These are phyloP conservation scores for Amphipyra berbera DNA, from an alignment of 2,888 invertebrate genomes.

Conservation along the genomic window DNA sequence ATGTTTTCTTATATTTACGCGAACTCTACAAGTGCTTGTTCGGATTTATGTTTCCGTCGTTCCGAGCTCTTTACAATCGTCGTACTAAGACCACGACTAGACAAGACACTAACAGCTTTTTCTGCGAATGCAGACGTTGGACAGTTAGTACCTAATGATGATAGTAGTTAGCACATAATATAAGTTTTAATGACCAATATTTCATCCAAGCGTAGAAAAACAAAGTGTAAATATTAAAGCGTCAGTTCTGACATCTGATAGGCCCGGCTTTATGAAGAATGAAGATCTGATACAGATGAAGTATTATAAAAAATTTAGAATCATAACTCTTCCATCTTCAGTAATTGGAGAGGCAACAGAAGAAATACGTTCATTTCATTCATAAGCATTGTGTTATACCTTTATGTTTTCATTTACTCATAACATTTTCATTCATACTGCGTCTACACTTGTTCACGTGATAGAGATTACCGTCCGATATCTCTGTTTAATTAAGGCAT, in stretches of 20 bases:
- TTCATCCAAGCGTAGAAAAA: slow-evolving; percentile 45
- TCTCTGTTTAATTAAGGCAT: slow-evolving; percentile 17
- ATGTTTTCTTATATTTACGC: slow-evolving; percentile 32
- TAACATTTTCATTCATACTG: slow-evolving; percentile 10
- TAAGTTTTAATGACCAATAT: slow-evolving; percentile 49
- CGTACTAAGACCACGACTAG: slow-evolving; percentile 12
- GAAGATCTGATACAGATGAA: slow-evolving; percentile 21
- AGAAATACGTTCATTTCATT: slow-evolving; percentile 31
- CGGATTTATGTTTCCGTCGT: slow-evolving; percentile 36
- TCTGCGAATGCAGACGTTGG: slow-evolving; percentile 44
- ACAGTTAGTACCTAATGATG: slow-evolving; percentile 43
- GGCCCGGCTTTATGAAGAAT: slow-evolving; percentile 27
- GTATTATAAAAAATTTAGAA: slow-evolving; percentile 23
- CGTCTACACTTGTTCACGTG: slow-evolving; percentile 9
- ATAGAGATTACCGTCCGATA: too few relatives aligned
- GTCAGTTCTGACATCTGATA: slow-evolving; percentile 42
- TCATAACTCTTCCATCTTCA: slow-evolving; percentile 33
- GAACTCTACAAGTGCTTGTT: slow-evolving; percentile 18
- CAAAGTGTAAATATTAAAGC: slow-evolving; percentile 41
- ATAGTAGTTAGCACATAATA: slow-evolving; percentile 53
- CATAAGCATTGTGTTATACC: not conserved
- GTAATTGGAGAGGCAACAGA: slow-evolving; percentile 40
- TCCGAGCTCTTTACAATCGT: slow-evolving; percentile 24
- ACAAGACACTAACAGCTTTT: slow-evolving; percentile 37
- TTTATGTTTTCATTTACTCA: slow-evolving; percentile 42